phyloP scores from a whole-genome alignment of 2,888 invertebrate genomes.

The Bombylius major region DNA sequence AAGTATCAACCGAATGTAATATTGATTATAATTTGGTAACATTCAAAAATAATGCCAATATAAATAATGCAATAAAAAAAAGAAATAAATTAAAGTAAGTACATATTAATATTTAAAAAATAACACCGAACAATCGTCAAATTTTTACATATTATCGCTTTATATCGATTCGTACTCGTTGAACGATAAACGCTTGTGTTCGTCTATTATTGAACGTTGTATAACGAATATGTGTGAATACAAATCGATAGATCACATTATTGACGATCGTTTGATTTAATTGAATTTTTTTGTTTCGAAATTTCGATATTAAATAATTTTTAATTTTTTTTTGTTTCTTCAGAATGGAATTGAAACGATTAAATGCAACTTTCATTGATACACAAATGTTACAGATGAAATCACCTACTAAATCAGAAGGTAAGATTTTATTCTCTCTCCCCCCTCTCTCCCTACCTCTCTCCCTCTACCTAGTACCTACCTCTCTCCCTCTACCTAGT shows the following conservation, averaged over 20 bases:
- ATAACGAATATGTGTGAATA: no score
- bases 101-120: neutral
- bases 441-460: no score
- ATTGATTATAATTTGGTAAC: neutral
- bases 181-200: no score
- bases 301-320: neutral
- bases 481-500: no score
- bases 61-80: neutral
- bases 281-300: no score
- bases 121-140: neutral
- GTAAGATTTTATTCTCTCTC: neutral
- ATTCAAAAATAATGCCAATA: constrained; percentile 21
- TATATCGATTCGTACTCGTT: no score
- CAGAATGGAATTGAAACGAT: constrained; percentile 43
- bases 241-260: no score
- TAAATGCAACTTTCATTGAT: constrained; percentile 54
- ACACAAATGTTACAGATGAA: constrained; percentile 18
- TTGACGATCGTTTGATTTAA: no score
- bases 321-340: constrained; percentile 10
- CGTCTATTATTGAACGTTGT: no score
- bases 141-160: no score
- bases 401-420: neutral
- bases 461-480: no score
- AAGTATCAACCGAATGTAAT: constrained; percentile 25
- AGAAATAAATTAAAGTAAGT: neutral